phyloP scores from a whole-genome alignment of 1,140 invertebrate genomes.

The Drosophila jambulina region DNA sequence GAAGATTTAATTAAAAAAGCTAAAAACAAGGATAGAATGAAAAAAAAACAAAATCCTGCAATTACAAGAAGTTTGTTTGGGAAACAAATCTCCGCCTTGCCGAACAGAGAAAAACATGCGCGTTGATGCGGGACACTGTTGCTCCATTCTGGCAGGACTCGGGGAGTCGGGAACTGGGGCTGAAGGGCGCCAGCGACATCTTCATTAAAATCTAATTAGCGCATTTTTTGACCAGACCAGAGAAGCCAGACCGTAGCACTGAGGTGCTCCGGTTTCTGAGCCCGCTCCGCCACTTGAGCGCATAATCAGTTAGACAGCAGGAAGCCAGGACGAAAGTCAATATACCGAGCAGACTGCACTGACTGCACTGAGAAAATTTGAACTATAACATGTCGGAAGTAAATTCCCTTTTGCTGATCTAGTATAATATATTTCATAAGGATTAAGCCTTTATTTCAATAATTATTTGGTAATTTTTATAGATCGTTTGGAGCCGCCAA shows the following conservation, averaged over 20 bases:
- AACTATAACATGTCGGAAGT: background rate
- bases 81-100: constrained; percentile 53
- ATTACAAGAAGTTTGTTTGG: constrained; percentile 54
- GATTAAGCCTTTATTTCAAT: background rate
- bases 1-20: constrained; percentile 23
- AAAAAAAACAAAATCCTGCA: constrained; percentile 10
- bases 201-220: constrained; percentile 81
- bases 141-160: constrained; percentile 15
- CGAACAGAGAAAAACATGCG: constrained; percentile 69
- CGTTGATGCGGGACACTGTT: constrained; percentile 68
- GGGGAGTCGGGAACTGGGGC: background rate
- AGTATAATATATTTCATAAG: background rate
- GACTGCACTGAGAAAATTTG: constrained; percentile 10
- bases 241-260: constrained; percentile 7
- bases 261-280: constrained; percentile 12
- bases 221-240: constrained; percentile 46
- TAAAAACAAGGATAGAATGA: background rate
- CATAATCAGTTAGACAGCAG: constrained; percentile 52
- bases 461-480: background rate
- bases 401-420: background rate
- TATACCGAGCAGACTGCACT: constrained; percentile 1
- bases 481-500: rapidly evolving
- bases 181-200: constrained; percentile 53
- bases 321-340: constrained; percentile 30
- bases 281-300: constrained; percentile 17